Base-by-base conservation (phyloP, 2,797 vertebrate species). In the Helicolenus hilgendorfi region DNA sequence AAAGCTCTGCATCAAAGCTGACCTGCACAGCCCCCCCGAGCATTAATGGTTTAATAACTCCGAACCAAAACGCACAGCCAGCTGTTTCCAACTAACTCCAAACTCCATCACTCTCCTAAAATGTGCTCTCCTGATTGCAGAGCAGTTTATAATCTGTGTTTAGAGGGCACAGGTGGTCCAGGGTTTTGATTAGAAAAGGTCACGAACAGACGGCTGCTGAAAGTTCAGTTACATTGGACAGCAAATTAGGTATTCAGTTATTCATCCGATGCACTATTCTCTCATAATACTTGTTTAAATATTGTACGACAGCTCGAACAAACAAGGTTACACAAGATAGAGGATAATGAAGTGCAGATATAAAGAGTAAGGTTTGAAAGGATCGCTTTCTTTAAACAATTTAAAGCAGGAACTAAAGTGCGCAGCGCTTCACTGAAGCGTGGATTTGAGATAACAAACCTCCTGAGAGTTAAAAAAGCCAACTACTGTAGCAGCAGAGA, bases 361-460 rank as follows among this genome's bases (percentile, higher is more conserved):
- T 10, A 20, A 56, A 81, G 49, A 70, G 63, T 18, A 11, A 31
- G 29, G 35, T 70, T 14, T 62, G 33, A 80, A 77, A 63, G 33
- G 35, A 24, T 63, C 4, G 65, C 24, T 74, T 78, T 59, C 60
- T 79, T 22, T 14, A 36, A 75, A 67, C 20, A 15, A 77, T 45
- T 65, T 18, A 41, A 63, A 76, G 67, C 11, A 68, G 38, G 29
- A 70, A 35, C 20, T 35, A 13, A 45, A 74, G 36, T 20, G 49
- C 27, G 85, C 35, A 27, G 36, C 1, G 35, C 69, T 79, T 58
- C 77, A 62, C 33, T 80, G 68, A 59, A 83, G 87, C 80, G 14
- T 29, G 67, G 2, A 67, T 81, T 78, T 41, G 49, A 84, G 65
- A 85, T 84, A 81, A 84, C 65, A 83, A 79, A 78, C 68, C 75